phyloP scores from a whole-genome alignment of 2,888 invertebrate genomes.

The Ellobium chinense region DNA sequence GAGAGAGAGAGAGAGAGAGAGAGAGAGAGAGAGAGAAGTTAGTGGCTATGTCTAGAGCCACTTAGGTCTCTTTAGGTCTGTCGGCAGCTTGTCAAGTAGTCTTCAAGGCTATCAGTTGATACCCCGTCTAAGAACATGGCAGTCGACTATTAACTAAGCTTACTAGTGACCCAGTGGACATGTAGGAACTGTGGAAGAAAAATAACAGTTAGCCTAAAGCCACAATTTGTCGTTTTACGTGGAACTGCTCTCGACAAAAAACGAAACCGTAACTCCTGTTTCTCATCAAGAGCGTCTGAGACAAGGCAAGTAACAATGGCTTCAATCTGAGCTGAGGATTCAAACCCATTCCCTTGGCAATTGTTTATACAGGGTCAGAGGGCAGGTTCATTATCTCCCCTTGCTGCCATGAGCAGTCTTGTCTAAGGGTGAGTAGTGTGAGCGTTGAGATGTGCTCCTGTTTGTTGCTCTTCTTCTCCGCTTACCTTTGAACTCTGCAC shows the following conservation, averaged over 20 bases:
- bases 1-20: background rate
- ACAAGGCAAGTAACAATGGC: slow-evolving; percentile 25
- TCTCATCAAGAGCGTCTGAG: background rate
- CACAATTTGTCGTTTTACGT: no score
- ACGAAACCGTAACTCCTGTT: background rate
- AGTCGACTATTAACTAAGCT: no score
- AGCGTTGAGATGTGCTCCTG: slow-evolving; percentile 17
- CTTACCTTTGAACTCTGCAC: slow-evolving; percentile 31
- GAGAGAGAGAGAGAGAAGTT: background rate
- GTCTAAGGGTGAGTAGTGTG: slow-evolving; percentile 8
- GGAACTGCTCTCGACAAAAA: no score
- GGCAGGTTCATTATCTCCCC: slow-evolving; percentile 23
- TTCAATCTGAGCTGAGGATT: slow-evolving; percentile 8
- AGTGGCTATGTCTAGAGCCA: no score
- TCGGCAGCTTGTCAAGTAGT: no score
- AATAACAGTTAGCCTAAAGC: no score
- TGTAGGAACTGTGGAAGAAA: no score
- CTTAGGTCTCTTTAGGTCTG: no score
- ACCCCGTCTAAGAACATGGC: no score
- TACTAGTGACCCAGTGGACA: no score
- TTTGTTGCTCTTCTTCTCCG: slow-evolving; percentile 31
- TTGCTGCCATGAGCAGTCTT: slow-evolving; percentile 17
- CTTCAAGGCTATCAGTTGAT: no score
- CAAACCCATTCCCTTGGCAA: background rate
- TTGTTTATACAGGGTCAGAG: slow-evolving; percentile 32